A percentile compares a stretch with the other conserved stretches of the same genome.
phyloP scores from a whole-genome alignment of 2,888 invertebrate genomes.

The Ornithoptera priamus region DNA sequence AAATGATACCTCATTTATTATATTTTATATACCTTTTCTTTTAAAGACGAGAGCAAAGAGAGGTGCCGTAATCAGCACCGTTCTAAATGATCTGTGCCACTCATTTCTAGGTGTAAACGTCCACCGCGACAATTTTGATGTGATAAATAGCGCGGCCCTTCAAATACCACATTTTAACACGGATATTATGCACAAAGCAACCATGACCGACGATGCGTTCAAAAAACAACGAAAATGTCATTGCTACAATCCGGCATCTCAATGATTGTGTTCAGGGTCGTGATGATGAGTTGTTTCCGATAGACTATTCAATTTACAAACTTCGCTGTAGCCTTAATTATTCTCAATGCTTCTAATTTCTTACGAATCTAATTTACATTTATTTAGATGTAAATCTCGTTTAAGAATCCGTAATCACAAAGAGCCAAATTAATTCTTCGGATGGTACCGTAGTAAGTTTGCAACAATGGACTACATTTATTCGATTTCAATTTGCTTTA shows the following conservation, averaged over 20 bases:
- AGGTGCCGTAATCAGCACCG: too few relatives aligned
- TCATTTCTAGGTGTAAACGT: too few relatives aligned
- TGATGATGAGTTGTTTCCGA: conserved; percentile 10
- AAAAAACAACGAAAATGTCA: conserved; percentile 23
- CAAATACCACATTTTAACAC: too few relatives aligned
- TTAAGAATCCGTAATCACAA: too few relatives aligned
- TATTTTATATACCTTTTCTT: too few relatives aligned
- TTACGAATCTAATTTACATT: conserved; percentile 13
- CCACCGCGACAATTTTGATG: too few relatives aligned
- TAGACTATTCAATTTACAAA: conserved; percentile 11
- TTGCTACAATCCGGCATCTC: conserved; percentile 18
- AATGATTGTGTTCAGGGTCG: conserved; percentile 18
- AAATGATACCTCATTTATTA: too few relatives aligned
- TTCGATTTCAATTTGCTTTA: too few relatives aligned
- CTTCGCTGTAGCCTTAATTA: conserved; percentile 11
- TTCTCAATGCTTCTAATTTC: conserved; percentile 17
- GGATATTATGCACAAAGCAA: conserved; percentile 3
- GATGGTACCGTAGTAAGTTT: neutral
- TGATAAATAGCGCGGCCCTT: too few relatives aligned
- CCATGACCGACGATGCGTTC: conserved; percentile 24
- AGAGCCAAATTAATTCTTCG: too few relatives aligned
- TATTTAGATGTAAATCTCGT: conserved; percentile 1
- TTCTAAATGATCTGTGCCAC: too few relatives aligned
- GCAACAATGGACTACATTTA: neutral
- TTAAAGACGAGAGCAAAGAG: too few relatives aligned